Evolutionary conservation across 1,140 invertebrate genomes (phyloP).

Genomic region (Anthonomus grandis): DNA sequence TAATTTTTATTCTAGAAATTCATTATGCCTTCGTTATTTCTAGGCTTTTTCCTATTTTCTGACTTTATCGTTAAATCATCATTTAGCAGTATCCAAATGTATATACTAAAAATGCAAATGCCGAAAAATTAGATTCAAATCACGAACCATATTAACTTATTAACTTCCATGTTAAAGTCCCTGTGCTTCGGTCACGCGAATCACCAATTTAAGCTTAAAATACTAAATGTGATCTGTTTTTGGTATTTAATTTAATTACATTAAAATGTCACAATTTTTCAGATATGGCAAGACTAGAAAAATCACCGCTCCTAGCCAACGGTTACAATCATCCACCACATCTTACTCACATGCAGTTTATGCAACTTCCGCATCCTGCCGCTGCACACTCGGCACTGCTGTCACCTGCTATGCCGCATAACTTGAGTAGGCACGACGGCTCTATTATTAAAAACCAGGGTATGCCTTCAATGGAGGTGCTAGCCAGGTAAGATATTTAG

Average conservation of each 20-base stretch:
- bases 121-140: constrained; percentile 17
- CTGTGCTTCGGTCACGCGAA: constrained; percentile 19
- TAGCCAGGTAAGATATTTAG: constrained; percentile 77
- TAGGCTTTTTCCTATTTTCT: too few relatives aligned
- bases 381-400: constrained; percentile 72
- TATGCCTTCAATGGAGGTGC: constrained; percentile 77
- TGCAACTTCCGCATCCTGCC: constrained; percentile 74
- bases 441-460: constrained; percentile 72
- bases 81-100: neutral
- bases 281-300: constrained; percentile 84
- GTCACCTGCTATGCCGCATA: constrained; percentile 83
- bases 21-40: too few relatives aligned
- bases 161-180: constrained; percentile 22
- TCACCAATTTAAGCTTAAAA: constrained; percentile 15
- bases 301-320: constrained; percentile 86
- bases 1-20: too few relatives aligned
- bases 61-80: too few relatives aligned
- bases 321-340: constrained; percentile 93
- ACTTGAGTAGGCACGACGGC: constrained; percentile 67
- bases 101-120: constrained; percentile 19
- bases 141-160: constrained; percentile 23
- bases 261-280: constrained; percentile 48
- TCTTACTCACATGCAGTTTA: constrained; percentile 85
- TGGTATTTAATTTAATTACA: too few relatives aligned
- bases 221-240: neutral